Conservation (phyloP, 2,797 vertebrate genomes). For the Antennarius maculatus region DNA sequence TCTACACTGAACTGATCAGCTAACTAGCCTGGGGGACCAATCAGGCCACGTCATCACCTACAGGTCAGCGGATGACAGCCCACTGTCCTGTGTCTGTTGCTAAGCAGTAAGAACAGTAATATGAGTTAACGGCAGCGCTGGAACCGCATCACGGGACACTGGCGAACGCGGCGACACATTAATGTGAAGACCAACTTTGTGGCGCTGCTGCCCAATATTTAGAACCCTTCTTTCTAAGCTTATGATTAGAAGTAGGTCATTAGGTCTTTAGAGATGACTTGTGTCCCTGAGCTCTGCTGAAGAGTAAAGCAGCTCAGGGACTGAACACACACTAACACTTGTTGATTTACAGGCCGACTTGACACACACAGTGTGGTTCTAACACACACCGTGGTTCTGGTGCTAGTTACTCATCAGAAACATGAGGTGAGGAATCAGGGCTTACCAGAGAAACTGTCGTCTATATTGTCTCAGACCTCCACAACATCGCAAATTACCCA, state of each 20-base stretch:
- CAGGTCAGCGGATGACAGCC: slow-evolving; percentile 25
- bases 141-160: not conserved
- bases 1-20: no score
- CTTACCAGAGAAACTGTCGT: slow-evolving; percentile 84
- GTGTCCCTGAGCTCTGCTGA: not conserved
- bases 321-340: slow-evolving; percentile 26
- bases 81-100: not conserved
- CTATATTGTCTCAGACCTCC: slow-evolving; percentile 83
- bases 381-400: not conserved
- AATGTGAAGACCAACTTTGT: not conserved
- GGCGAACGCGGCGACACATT: not conserved
- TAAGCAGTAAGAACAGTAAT: slow-evolving; percentile 17
- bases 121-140: not conserved
- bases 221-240: no score
- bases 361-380: not conserved
- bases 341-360: slow-evolving; percentile 17
- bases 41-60: slow-evolving; percentile 43
- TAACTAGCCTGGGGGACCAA: not conserved
- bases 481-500: slow-evolving; percentile 83
- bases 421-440: slow-evolving; percentile 82
- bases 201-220: no score
- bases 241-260: not conserved
- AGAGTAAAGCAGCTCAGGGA: not conserved
- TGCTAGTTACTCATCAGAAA: slow-evolving; percentile 51
- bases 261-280: not conserved